Conservation (phyloP, 2,113 vertebrate species). For the Orientallactaga bullata region DNA sequence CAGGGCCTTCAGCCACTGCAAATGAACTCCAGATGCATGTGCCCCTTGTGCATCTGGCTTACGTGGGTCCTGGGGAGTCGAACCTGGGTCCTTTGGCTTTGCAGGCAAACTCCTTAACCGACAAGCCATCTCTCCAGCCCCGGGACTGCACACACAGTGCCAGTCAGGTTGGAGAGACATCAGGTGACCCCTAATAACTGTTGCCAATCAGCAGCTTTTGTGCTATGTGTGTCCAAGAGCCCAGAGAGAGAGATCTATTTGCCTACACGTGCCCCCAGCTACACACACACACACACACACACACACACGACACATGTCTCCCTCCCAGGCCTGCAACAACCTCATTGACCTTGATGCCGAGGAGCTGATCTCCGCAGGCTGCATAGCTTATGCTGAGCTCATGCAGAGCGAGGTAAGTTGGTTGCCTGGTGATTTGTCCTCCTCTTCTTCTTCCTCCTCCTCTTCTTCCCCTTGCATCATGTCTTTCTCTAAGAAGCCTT, state of each 20-base stretch:
- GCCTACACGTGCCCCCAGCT: background rate
- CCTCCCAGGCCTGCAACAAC: conserved; percentile 77
- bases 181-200: background rate
- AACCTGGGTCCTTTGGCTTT: no score
- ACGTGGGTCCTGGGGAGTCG: no score
- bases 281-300: background rate
- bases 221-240: background rate
- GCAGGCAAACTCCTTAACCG: no score
- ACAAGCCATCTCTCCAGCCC: no score
- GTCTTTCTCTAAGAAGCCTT: background rate
- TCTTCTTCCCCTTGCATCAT: background rate
- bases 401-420: conserved; percentile 75
- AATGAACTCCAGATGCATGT: no score
- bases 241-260: background rate
- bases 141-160: background rate
- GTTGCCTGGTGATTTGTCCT: background rate
- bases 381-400: conserved; percentile 78
- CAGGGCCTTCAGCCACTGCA: no score
- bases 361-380: conserved; percentile 76
- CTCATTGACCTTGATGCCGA: conserved; percentile 80
- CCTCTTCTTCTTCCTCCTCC: background rate
- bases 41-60: no score
- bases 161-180: background rate
- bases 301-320: background rate
- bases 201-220: background rate